Base-by-base conservation (phyloP, 2,888 invertebrate genomes). In the Cerastis leucographa region DNA sequence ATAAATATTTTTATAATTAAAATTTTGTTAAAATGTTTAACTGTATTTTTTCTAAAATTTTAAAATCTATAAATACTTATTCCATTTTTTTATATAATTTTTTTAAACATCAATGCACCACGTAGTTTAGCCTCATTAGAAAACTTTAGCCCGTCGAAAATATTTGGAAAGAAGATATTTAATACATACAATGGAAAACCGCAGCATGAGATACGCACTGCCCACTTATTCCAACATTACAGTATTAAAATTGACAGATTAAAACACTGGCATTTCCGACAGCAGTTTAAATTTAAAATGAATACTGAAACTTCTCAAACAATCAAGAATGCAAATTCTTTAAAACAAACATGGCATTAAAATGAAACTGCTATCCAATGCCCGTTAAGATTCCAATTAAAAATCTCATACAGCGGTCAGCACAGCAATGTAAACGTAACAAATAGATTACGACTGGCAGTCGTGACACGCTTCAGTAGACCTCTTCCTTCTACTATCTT, bases 401-500 rank as follows among this genome's bases (percentile, higher is more conserved):
- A 79, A 77, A 80, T 85, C 83, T 83, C 87, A 86, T 76, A 74
- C 78, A 64, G 71, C 77, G 81, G 85, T 78, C 76, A 81, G 77
- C 72, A 76, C 61, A 64, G 78, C 69, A 72, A 72, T 81, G 80
- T 81, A 82, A 84, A 84, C 62, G 74, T 66, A 88, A 86, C 76
- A 79, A 80, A 79, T 77, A 89, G 65, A 90, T 95, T 95, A 96
- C 91, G 93, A 91, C 83, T 95, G 92, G 88, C 96, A 96, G 68
- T 95, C 94, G 40, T 91, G 89, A 87, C 96, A 96, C 11, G 89
- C 56, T 56, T 91, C 92, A 5, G 88, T 81, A 0, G 94, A 92
- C 76, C 95, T 89, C 91, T 96, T 96, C 91, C 89, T 94, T 89
- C 96, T 94, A 61, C 92, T 93, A 0, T 90, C 88, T 14, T 90